Evolutionary conservation across 2,113 vertebrate genomes (phyloP).

Genomic region (Myotis brandtii): DNA sequence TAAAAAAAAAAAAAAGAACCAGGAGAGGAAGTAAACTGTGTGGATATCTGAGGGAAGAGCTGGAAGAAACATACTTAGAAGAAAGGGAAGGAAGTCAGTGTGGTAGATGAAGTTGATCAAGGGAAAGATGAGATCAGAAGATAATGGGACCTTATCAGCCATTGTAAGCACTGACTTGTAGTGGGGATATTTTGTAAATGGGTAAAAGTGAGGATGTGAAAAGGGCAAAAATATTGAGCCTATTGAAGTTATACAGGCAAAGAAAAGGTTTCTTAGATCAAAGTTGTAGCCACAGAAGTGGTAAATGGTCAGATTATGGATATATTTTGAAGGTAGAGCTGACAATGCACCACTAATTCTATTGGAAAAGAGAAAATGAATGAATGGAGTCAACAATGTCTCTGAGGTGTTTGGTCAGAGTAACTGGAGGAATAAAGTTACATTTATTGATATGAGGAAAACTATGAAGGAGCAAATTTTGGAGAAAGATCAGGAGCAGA

Average conservation of each 20-base stretch:
- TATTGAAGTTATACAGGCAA: background rate
- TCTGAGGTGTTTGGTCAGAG: background rate
- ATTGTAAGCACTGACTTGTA: background rate
- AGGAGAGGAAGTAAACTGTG: background rate
- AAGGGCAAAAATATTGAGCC: background rate
- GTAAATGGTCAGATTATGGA: background rate
- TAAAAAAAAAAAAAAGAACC: background rate
- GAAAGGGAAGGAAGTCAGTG: background rate
- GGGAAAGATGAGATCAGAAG: background rate
- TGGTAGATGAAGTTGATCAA: background rate
- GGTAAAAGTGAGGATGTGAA: background rate
- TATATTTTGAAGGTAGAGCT: background rate
- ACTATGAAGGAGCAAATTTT: background rate
- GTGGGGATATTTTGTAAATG: background rate
- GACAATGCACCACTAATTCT: background rate
- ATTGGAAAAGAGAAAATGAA: background rate
- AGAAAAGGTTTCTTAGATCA: background rate
- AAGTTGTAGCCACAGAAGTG: background rate
- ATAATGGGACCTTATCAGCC: background rate
- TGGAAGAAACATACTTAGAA: background rate
- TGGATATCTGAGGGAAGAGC: background rate
- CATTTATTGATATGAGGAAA: background rate
- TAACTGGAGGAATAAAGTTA: background rate
- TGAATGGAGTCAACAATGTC: background rate
- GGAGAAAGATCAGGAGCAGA: background rate